These are phyloP conservation scores for Drosophila seguyi DNA, from an alignment of 1,140 invertebrate species.

Conservation along the genomic window DNA sequence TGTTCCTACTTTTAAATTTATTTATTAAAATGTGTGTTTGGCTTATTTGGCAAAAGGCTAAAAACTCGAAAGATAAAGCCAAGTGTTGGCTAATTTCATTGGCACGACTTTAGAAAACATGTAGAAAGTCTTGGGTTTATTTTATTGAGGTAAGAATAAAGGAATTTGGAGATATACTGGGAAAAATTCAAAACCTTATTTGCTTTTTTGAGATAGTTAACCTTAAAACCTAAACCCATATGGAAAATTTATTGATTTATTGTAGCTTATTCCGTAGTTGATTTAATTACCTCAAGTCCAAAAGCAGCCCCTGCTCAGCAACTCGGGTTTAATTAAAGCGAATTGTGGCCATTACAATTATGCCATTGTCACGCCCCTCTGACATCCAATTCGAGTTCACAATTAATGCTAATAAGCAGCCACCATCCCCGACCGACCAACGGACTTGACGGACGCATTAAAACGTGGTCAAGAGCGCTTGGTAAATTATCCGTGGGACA, in stretches of 20 bases:
- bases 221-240: too few species aligned
- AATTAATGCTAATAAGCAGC: conserved; percentile 68
- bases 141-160: background rate
- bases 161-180: background rate
- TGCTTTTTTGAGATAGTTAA: too few species aligned
- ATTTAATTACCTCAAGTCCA: conserved; percentile 28
- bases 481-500: conserved; percentile 37
- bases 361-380: conserved; percentile 43
- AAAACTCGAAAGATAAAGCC: background rate
- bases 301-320: background rate
- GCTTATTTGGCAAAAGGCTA: background rate
- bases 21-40: conserved; percentile 53
- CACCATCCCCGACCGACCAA: background rate
- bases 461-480: conserved; percentile 59
- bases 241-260: background rate
- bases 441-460: conserved; percentile 31
- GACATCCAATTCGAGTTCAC: conserved; percentile 50
- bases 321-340: conserved; percentile 44
- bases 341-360: conserved; percentile 64
- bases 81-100: conserved; percentile 9
- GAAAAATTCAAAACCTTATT: background rate
- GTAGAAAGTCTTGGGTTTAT: background rate
- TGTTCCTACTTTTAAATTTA: conserved; percentile 36
- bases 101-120: background rate
- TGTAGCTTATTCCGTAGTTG: background rate